phyloP scores from a whole-genome alignment of 2,888 invertebrate genomes.

The Hydriomena furcata region DNA sequence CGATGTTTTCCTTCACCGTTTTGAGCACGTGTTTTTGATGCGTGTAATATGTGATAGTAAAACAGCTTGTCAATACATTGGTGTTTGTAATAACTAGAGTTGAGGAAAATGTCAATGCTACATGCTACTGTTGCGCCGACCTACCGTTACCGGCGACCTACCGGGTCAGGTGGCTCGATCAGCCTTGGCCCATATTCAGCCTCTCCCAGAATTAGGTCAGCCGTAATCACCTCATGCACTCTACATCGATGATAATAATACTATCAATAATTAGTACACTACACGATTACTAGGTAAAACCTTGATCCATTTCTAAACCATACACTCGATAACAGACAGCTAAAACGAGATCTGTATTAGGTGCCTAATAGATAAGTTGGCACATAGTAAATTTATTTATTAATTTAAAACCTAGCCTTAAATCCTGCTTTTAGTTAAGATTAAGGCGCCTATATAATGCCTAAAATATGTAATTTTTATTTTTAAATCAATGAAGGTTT shows the following conservation, averaged over 20 bases:
- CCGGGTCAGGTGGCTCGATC: slow-evolving; percentile 50
- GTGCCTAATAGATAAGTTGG: too few relatives aligned
- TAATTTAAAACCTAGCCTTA: too few relatives aligned
- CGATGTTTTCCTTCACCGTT: too few relatives aligned
- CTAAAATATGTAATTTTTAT: too few relatives aligned
- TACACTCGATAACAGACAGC: slow-evolving; percentile 24
- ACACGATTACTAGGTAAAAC: slow-evolving; percentile 28
- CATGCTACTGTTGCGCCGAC: slow-evolving; percentile 31
- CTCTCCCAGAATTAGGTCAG: slow-evolving; percentile 51
- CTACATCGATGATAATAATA: slow-evolving; percentile 40
- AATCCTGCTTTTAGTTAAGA: too few relatives aligned
- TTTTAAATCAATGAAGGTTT: too few relatives aligned
- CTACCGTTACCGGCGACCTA: slow-evolving; percentile 42
- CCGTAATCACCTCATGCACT: slow-evolving; percentile 42
- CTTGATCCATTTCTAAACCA: slow-evolving; percentile 45
- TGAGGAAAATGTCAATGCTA: slow-evolving; percentile 37
- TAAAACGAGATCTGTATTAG: too few relatives aligned
- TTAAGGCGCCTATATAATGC: too few relatives aligned
- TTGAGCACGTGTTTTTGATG: too few relatives aligned
- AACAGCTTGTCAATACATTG: slow-evolving; percentile 8
- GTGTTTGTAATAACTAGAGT: slow-evolving; percentile 26
- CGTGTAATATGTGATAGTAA: slow-evolving; percentile 2
- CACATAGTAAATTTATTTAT: too few relatives aligned
- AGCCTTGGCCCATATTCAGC: slow-evolving; percentile 65
- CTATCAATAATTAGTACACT: slow-evolving; percentile 43